phyloP scores from a whole-genome alignment of 2,797 vertebrate genomes.

The Pangasius macronema region DNA sequence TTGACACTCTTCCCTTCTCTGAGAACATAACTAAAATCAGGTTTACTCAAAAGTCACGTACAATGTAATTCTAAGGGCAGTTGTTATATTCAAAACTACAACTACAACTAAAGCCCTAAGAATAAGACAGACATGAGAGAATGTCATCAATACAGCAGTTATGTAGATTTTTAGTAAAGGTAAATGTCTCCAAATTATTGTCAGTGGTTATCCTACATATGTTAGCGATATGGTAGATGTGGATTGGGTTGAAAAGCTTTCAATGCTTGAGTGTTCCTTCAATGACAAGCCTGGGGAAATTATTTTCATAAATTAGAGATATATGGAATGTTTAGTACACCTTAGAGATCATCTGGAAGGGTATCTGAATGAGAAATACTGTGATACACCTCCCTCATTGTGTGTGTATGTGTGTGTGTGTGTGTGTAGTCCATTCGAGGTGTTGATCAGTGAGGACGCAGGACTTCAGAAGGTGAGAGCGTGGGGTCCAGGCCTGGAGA shows the following conservation, averaged over 20 bases:
- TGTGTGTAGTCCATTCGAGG: constrained; percentile 78
- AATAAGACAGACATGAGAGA: background rate
- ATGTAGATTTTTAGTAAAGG: background rate
- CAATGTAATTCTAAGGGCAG: background rate
- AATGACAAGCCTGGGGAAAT: background rate
- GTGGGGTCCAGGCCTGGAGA: constrained; percentile 83
- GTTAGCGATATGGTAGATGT: background rate
- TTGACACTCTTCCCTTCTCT: background rate
- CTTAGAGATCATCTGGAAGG: background rate
- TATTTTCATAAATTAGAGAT: background rate
- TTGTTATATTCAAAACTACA: background rate
- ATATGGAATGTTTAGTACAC: background rate
- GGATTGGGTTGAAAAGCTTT: background rate
- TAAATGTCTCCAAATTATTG: background rate
- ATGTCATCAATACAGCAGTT: background rate
- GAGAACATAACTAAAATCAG: background rate
- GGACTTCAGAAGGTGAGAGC: constrained; percentile 82
- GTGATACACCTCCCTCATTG: background rate
- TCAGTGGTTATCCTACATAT: background rate
- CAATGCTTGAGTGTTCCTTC: background rate
- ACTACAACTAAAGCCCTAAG: background rate
- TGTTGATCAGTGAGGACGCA: constrained; percentile 77
- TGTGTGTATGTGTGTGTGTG: constrained; percentile 6
- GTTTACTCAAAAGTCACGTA: background rate
- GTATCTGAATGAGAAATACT: background rate